Evolutionary conservation across 2,113 vertebrate species (phyloP), one percentile per base, ranked within the genome.

Genomic region (Pelecanus crispus): DNA sequence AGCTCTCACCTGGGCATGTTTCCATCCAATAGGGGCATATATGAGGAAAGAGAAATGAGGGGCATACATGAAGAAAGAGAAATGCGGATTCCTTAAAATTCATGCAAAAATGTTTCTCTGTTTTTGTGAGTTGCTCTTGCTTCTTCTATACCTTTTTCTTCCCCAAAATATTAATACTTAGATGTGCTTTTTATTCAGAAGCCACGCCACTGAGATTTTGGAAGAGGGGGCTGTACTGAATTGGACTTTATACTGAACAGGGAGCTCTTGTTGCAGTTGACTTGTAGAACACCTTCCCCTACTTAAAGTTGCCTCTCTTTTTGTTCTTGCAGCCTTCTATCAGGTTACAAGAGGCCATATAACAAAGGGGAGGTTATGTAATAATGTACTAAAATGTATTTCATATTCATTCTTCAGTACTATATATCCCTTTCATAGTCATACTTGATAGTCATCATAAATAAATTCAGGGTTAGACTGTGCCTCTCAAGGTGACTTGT

Each of bases 401-500:
- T 96, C 61, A 92, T 94, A 86, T 95, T 95, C 47, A 81, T 94
- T 93, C 56, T 74, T 88, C 75, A 63, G 55, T 78, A 71, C 61
- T 50, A 16, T 44, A 50, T 79, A 88, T 84, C 65, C 29, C 47
- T 95, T 94, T 96, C 83, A 92, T 91, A 84, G 72, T 71, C 77
- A 31, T 67, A 68, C 72, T 92, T 93, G 82, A 78, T 53, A 86
- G 88, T 63, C 78, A 85, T 72, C 53, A 77, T 66, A 90, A 96
- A 92, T 83, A 96, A 96, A 95, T 72, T 79, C 80, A 91, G 80
- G 80, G 63, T 92, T 94, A 95, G 80, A 75, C 44, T 79, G 75
- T 44, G 75, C 83, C 36, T 92, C 85, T 96, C 93, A 96, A 88
- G 94, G 96, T 97, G 94, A 96, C 81, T 86, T 82, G 32, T 38